Percentiles rank a stretch among this genome's conserved stretches.
phyloP scores from a whole-genome alignment of 2,888 invertebrate species.

The Troilus luridus region DNA sequence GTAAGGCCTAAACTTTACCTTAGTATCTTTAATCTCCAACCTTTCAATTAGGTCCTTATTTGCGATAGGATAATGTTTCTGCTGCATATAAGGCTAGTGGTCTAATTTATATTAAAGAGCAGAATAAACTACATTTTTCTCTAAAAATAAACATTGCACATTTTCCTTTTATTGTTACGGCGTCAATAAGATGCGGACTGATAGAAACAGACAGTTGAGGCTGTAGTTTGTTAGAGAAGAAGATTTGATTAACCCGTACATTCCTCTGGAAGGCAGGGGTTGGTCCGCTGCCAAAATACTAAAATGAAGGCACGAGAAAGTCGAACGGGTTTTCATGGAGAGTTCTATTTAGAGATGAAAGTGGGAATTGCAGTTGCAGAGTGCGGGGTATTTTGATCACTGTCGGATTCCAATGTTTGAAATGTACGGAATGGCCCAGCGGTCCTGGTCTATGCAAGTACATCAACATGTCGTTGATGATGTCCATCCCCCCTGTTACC shows the following conservation, averaged over 20 bases:
- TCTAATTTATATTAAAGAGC: too few relatives aligned
- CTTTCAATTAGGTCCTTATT: too few relatives aligned
- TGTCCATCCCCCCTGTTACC: too few relatives aligned
- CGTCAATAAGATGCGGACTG: neutral
- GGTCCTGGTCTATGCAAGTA: neutral
- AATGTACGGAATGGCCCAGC: neutral
- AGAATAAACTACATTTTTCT: too few relatives aligned
- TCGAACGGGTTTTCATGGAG: slow-evolving; percentile 19
- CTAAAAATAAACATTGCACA: too few relatives aligned
- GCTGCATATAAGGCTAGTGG: too few relatives aligned
- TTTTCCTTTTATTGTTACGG: neutral
- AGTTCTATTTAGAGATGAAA: slow-evolving; percentile 33
- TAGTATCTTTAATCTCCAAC: too few relatives aligned
- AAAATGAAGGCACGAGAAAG: slow-evolving; percentile 39
- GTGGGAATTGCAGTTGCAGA: slow-evolving; percentile 13
- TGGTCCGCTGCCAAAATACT: slow-evolving; percentile 23
- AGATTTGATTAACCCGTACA: slow-evolving; percentile 12
- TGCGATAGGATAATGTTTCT: too few relatives aligned
- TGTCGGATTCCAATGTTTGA: neutral
- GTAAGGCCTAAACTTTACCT: too few relatives aligned
- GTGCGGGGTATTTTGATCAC: neutral
- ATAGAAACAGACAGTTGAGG: neutral
- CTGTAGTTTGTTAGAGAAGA: neutral
- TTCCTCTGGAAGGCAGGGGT: slow-evolving; percentile 14
- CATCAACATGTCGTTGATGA: too few relatives aligned